These are phyloP conservation scores for Phenacoccus solenopsis DNA, from an alignment of 1,140 invertebrate genomes.

Conservation along the genomic window DNA sequence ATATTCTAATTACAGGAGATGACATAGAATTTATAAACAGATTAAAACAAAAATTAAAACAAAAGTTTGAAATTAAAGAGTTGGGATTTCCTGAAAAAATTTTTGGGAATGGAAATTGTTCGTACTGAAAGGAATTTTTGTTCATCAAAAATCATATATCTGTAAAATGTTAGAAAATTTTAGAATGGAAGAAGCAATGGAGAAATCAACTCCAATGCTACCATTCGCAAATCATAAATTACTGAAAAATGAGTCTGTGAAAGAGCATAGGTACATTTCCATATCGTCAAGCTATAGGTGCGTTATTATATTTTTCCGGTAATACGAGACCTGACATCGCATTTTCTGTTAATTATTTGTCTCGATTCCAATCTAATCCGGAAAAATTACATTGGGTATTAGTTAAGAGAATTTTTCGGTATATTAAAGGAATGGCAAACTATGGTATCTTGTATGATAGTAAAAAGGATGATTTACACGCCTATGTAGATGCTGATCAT, in stretches of 20 bases:
- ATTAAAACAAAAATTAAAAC: constrained; percentile 21
- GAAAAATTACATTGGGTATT: neutral
- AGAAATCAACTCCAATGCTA: constrained; percentile 27
- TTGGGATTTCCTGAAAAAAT: constrained; percentile 22
- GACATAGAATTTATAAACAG: constrained; percentile 23
- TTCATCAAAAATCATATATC: constrained; percentile 26
- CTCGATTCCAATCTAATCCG: constrained; percentile 21
- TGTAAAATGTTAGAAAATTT: constrained; percentile 26
- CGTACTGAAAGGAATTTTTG: constrained; percentile 23
- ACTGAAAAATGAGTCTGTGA: constrained; percentile 15
- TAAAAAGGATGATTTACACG: neutral
- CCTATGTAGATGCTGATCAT: constrained; percentile 31
- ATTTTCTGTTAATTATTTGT: constrained; percentile 29
- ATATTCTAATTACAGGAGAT: constrained; percentile 28
- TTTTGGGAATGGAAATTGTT: constrained; percentile 31
- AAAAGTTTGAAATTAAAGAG: constrained; percentile 27
- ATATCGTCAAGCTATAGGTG: constrained; percentile 29
- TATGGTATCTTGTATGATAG: constrained; percentile 21
- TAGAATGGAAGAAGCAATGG: constrained; percentile 26
- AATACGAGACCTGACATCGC: constrained; percentile 32
- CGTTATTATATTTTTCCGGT: constrained; percentile 30
- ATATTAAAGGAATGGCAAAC: constrained; percentile 31
- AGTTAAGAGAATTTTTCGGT: constrained; percentile 29
- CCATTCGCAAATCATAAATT: neutral
- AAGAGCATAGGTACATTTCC: constrained; percentile 20